A percentile compares a stretch with the other conserved stretches of the same genome.
Evolutionary conservation across 2,797 vertebrate species (phyloP).

Genomic region (Epinephelus awoara): DNA sequence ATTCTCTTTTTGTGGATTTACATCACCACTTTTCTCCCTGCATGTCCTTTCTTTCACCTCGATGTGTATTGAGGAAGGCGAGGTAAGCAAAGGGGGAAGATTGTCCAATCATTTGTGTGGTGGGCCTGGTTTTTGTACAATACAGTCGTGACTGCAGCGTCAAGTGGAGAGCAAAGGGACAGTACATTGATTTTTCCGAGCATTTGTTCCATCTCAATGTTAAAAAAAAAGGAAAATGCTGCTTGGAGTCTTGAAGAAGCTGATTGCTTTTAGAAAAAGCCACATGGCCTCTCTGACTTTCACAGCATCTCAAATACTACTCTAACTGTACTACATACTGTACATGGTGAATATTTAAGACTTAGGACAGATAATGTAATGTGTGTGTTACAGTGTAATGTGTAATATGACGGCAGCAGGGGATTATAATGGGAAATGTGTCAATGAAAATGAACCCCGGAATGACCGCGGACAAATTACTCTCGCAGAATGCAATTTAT

Average conservation of each 20-base stretch:
- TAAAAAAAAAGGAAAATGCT: background rate
- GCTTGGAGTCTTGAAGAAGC: background rate
- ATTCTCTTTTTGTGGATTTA: background rate
- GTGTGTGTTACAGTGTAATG: background rate
- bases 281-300: background rate
- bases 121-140: slow-evolving; percentile 3
- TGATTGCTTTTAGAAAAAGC: background rate
- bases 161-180: slow-evolving; percentile 6
- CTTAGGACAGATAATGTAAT: slow-evolving; percentile 1
- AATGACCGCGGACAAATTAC: slow-evolving; percentile 38
- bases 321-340: background rate
- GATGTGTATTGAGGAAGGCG: background rate
- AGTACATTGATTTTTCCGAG: slow-evolving; percentile 14
- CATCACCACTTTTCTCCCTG: background rate
- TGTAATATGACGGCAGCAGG: slow-evolving; percentile 1
- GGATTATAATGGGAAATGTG: slow-evolving; percentile 34
- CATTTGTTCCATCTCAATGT: slow-evolving; percentile 6
- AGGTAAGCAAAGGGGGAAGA: no score
- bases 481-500: slow-evolving; percentile 53
- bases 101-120: slow-evolving; percentile 4
- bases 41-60: background rate
- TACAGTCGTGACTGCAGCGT: slow-evolving; percentile 28
- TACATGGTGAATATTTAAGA: background rate
- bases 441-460: slow-evolving; percentile 40
- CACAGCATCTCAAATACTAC: background rate